Evolutionary conservation across 2,888 invertebrate genomes (phyloP).

Genomic region (Ceratothoa steindachneri): DNA sequence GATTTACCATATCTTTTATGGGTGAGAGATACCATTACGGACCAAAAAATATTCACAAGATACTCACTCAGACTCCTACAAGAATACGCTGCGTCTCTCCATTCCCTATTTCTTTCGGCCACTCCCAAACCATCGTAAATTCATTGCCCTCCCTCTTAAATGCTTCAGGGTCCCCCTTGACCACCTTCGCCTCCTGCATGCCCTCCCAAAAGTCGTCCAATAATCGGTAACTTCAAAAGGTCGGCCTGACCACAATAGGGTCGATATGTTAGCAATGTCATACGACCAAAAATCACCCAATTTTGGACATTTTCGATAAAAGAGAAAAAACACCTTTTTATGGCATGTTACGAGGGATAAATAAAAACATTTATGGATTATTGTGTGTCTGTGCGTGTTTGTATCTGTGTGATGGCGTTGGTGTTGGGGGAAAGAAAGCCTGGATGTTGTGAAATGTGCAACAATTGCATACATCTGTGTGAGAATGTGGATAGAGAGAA

Average conservation of each 20-base stretch:
- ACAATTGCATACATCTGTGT: no score
- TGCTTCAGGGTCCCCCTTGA: background rate
- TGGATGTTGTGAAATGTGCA: no score
- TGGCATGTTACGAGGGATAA: constrained; percentile 8
- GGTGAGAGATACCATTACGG: no score
- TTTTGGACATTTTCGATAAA: constrained; percentile 10
- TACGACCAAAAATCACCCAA: constrained; percentile 1
- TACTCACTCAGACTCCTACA: no score
- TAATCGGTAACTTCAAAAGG: constrained; percentile 9
- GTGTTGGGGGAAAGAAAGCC: no score
- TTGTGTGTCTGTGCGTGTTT: background rate
- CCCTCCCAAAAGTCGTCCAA: background rate
- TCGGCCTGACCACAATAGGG: constrained; percentile 3
- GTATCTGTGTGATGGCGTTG: background rate
- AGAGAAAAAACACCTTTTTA: constrained; percentile 3
- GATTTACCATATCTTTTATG: no score
- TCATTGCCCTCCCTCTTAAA: background rate
- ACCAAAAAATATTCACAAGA: no score
- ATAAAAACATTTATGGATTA: constrained; percentile 3
- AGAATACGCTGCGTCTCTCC: no score
- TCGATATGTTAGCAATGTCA: constrained; percentile 12
- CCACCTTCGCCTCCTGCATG: no score
- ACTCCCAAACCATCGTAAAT: no score
- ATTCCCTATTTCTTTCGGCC: no score
- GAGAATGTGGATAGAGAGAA: no score